Evolutionary conservation across 2,888 invertebrate genomes (phyloP).

Genomic region (Eumacrocentrus americanus): DNA sequence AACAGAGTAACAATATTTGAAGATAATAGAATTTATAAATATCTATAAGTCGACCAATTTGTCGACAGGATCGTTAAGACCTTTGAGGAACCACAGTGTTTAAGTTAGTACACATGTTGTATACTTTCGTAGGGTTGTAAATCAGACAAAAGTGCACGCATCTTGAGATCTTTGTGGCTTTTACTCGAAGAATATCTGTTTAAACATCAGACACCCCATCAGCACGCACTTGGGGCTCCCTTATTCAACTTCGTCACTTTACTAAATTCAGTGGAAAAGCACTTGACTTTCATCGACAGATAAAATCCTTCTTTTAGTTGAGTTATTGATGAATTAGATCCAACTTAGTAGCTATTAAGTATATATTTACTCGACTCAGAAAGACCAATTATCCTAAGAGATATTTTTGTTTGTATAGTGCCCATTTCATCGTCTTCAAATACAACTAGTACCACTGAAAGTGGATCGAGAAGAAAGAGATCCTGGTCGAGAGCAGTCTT

Average conservation of each 20-base stretch:
- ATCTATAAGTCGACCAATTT: constrained; percentile 34
- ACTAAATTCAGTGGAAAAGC: not conserved
- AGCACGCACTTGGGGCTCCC: constrained; percentile 7
- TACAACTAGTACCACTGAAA: constrained; percentile 63
- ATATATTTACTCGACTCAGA: constrained; percentile 11
- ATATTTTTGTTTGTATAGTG: constrained; percentile 42
- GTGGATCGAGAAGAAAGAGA: constrained; percentile 77
- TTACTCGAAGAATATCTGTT: constrained; percentile 37
- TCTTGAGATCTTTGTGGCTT: too few relatives aligned
- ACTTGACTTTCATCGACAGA: not conserved
- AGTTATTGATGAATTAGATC: not conserved
- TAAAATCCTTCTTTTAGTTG: not conserved
- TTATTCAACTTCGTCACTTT: not conserved
- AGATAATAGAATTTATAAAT: constrained; percentile 30
- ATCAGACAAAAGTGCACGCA: too few relatives aligned
- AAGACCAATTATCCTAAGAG: too few relatives aligned
- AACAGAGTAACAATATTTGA: too few relatives aligned
- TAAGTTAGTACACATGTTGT: constrained; percentile 52
- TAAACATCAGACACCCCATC: constrained; percentile 40
- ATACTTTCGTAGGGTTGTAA: constrained; percentile 48
- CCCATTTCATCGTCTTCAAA: constrained; percentile 57
- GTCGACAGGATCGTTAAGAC: constrained; percentile 36
- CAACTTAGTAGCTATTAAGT: not conserved
- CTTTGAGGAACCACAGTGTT: constrained; percentile 46
- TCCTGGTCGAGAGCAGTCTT: constrained; percentile 97